phyloP scores from a whole-genome alignment of 2,888 invertebrate species.

The Panzeria rudis region DNA sequence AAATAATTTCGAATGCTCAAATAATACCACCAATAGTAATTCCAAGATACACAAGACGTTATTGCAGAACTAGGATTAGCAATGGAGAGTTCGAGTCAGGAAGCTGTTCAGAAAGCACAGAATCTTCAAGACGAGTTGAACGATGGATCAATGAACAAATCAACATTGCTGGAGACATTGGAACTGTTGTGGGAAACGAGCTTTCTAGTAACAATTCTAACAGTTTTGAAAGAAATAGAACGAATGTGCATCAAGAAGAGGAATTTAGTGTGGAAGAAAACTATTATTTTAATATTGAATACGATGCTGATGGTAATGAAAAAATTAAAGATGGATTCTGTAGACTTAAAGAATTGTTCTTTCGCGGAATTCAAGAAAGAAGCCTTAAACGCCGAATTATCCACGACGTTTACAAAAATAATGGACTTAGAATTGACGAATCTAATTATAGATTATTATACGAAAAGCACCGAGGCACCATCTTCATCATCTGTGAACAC shows the following conservation, averaged over 20 bases:
- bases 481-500: slow-evolving; percentile 29
- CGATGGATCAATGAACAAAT: no score
- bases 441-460: neutral
- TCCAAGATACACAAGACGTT: no score
- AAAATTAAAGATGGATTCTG: no score
- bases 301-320: neutral
- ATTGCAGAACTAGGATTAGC: no score
- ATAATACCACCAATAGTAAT: no score
- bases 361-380: neutral
- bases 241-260: neutral
- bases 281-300: neutral
- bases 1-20: no score
- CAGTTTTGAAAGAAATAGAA: slow-evolving; percentile 7
- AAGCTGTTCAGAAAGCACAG: no score
- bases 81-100: no score
- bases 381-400: neutral
- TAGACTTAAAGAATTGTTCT: no score
- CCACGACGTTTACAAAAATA: slow-evolving; percentile 12
- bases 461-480: slow-evolving; percentile 7
- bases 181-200: slow-evolving; percentile 10
- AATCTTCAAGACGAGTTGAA: no score
- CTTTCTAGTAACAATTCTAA: neutral
- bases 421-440: neutral
- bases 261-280: slow-evolving; percentile 2
- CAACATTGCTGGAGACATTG: no score